Base-by-base conservation (phyloP, 1,140 invertebrate species). In the Megalopta genalis region DNA sequence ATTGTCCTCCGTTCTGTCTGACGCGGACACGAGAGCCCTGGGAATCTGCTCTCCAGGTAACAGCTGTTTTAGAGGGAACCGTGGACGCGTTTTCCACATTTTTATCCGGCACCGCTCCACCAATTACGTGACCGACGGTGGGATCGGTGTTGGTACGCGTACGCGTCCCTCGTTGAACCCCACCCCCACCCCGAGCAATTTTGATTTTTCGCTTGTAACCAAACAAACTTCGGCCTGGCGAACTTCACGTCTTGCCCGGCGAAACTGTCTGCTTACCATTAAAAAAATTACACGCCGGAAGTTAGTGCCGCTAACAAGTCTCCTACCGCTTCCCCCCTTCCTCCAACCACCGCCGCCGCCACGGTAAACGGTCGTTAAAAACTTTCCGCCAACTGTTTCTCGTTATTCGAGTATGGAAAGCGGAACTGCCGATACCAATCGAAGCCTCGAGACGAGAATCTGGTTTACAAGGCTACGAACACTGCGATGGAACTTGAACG, bases 41-140 rank as follows among this genome's bases (percentile, higher is more conserved):
- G 86, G 86, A 87, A 87, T 80, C 75, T 54, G 73, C 73, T 63
- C 66, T 72, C 57, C 64, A 74, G 75, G 80, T 87, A 85, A 87
- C 86, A 87, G 76, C 85, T 87, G 86, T 86, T 87, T 76, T 68
- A 68, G 74, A 70, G 71, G 54, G 60, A 64, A 65, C 25, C 76
- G 62, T 32, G 66, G 27, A 70, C 67, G 73, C 66, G 62, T 81
- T 83, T 74, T 59, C 64, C 46, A 27, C 64, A 68, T 82, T 78
- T 84, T 81, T 81, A 73, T 60, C 52, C 25, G 25, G 42, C 65
- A 42, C 74, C 12, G 23, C 74, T 67, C 66, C 64, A 63, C 64
- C 77, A 87, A 87, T 87, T 85, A 87, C 78, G 57, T 62, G 64
- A 64, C 59, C 77, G 78, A 86, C 71, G n/a, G n/a, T 75, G 65